Evolutionary conservation across 37 sponge, comb jelly and placozoan species (phyloP), one percentile per base, ranked within the genome.

Genomic region (Cladorhizidae sp.): DNA sequence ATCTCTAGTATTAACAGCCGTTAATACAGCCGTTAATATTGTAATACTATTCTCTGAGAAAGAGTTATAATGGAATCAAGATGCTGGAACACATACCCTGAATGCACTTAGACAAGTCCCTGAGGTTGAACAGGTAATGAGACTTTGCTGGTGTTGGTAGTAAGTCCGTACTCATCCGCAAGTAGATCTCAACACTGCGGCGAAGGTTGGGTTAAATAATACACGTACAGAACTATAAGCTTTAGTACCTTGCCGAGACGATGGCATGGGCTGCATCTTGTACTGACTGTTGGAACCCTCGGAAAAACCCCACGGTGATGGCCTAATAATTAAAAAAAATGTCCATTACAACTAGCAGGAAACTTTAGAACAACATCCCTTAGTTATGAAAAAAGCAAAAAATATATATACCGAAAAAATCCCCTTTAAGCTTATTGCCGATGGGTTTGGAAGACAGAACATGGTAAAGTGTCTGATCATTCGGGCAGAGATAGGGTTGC

Each of bases 121-220:
- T 84, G 68, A 98, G 86, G 67, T 98, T 98, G 86, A 98, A 98
- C 35, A 96, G 87, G 84, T 98, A 98, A 80, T 98, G 99, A 32
- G 97, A 94, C 80, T 98, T 98, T 38, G 97, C 96, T 25, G 99
- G 99, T 14, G 99, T 98, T 15, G 99, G 99, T 5, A 98, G 88
- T 29, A 98, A 87, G 68, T 98, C 99, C 25, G 94, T 96, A 57
- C 99, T 95, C 94, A 98, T 98, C 6, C 96, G 79, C 7, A 83
- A 85, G 83, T 96, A 98, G 40, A 98, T 95, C 83, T 95, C 99
- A 29, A 96, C 97, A 78, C 91, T 89, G 23, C 17, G 54, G 31
- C 36, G 2, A 28, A 31, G 1, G 54, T 2, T 67, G 38, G 3
- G 20, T 67, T 20, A 25, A 31, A 8, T 72, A n/a, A 6, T 32